These are phyloP conservation scores for Machaerirhynchus nigripectus DNA, from an alignment of 2,113 vertebrate genomes.

Conservation along the genomic window DNA sequence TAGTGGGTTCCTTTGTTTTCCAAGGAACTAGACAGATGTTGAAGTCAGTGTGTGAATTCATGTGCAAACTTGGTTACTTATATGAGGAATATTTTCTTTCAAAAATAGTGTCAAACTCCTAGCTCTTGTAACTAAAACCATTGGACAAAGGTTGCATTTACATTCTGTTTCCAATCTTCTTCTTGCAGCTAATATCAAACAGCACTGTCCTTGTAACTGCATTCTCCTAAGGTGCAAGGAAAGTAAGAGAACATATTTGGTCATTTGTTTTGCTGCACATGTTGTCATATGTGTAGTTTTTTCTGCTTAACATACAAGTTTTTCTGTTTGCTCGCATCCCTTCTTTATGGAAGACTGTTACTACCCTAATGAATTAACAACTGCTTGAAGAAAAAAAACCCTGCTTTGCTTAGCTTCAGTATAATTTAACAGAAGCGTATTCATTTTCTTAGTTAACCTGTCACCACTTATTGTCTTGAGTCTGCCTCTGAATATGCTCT, in stretches of 20 bases:
- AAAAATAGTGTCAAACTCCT: not conserved
- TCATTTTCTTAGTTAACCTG: not conserved
- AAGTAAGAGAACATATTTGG: not conserved
- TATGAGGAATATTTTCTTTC: not conserved
- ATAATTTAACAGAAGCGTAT: not conserved
- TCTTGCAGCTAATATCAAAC: conserved; percentile 5
- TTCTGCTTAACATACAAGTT: not conserved
- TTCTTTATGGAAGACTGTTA: not conserved
- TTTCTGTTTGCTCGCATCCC: not conserved
- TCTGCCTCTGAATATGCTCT: not conserved
- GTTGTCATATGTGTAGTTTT: not conserved
- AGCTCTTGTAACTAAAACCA: not conserved
- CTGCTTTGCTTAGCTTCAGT: not conserved
- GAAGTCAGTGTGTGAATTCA: not conserved
- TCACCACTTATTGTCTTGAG: not conserved
- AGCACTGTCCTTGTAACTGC: not conserved
- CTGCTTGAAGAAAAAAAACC: not conserved
- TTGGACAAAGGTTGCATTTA: not conserved
- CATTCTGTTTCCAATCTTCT: conserved; percentile 6
- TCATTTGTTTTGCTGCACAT: not conserved
- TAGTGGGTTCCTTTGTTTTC: not conserved
- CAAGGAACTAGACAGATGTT: not conserved
- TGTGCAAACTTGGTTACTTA: not conserved
- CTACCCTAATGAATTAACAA: not conserved
- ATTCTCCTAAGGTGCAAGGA: conserved; percentile 11